Conservation (phyloP, 1,140 invertebrate genomes). For the Aleiodes sp. region DNA sequence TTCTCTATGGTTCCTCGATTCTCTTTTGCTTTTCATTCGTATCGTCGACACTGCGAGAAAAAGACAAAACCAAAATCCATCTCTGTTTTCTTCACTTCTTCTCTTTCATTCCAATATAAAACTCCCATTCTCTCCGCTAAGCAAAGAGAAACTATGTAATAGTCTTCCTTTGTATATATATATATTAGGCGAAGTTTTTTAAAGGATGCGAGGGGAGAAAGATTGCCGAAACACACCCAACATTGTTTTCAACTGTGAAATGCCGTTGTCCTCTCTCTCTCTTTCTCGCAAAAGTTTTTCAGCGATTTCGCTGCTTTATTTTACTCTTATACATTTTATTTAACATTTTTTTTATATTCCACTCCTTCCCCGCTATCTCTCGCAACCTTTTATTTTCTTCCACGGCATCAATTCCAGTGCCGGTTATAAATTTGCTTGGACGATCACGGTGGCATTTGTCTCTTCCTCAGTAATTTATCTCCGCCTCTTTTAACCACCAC, state of each 20-base stretch:
- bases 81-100: conserved; percentile 20
- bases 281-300: too few relatives aligned
- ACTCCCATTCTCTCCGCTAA: conserved; percentile 17
- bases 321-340: background rate
- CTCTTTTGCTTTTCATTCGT: conserved; percentile 24
- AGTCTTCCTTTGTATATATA: background rate
- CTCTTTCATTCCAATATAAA: conserved; percentile 33
- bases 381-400: background rate
- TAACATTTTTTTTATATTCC: background rate
- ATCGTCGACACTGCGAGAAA: background rate
- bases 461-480: conserved; percentile 42
- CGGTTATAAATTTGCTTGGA: conserved; percentile 54
- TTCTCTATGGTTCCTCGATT: background rate
- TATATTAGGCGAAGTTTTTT: background rate
- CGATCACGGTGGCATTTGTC: conserved; percentile 64
- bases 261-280: too few relatives aligned
- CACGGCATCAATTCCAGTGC: conserved; percentile 59
- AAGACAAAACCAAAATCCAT: background rate
- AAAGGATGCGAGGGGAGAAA: background rate
- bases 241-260: conserved; percentile 29
- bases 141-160: conserved; percentile 22
- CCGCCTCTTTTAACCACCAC: background rate
- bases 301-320: conserved; percentile 17
- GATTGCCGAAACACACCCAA: conserved; percentile 26
- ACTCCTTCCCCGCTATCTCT: background rate